Conservation (phyloP, 2,797 vertebrate genomes). For the Novumbra hubbsi region DNA sequence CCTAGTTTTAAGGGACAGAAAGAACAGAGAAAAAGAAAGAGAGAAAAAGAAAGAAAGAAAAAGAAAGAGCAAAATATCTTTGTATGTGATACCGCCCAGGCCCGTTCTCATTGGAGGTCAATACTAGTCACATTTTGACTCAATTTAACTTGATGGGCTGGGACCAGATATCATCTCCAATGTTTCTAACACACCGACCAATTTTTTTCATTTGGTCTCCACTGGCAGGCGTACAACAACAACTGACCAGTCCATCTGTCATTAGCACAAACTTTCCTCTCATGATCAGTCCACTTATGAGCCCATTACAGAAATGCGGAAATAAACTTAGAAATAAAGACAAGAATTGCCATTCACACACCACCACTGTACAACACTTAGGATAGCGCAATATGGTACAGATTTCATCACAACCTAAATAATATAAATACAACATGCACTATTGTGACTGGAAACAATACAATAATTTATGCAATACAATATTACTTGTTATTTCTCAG, state of each 20-base stretch:
- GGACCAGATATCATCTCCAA: too few species aligned
- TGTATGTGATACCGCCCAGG: neutral
- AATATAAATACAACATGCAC: neutral
- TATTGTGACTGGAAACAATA: neutral
- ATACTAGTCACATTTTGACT: neutral
- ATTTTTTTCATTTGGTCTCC: too few species aligned
- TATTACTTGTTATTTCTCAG: neutral
- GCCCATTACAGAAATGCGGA: neutral
- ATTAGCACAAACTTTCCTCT: too few species aligned
- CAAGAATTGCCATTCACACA: too few species aligned
- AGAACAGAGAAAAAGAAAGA: neutral
- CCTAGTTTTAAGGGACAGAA: neutral
- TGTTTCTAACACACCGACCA: too few species aligned
- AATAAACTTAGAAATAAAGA: neutral
- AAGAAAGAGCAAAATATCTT: neutral
- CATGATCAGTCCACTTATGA: too few species aligned
- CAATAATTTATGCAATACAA: neutral
- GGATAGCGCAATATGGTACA: too few species aligned
- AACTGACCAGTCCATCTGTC: too few species aligned
- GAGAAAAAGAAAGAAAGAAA: neutral
- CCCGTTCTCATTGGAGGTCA: neutral
- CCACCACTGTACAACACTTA: too few species aligned
- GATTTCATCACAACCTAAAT: too few species aligned
- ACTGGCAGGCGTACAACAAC: too few species aligned
- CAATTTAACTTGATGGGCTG: neutral